Percentiles rank a stretch among this genome's conserved stretches.
Conservation (phyloP, 2,113 vertebrate species). For the Reinhardtius hippoglossoides region DNA sequence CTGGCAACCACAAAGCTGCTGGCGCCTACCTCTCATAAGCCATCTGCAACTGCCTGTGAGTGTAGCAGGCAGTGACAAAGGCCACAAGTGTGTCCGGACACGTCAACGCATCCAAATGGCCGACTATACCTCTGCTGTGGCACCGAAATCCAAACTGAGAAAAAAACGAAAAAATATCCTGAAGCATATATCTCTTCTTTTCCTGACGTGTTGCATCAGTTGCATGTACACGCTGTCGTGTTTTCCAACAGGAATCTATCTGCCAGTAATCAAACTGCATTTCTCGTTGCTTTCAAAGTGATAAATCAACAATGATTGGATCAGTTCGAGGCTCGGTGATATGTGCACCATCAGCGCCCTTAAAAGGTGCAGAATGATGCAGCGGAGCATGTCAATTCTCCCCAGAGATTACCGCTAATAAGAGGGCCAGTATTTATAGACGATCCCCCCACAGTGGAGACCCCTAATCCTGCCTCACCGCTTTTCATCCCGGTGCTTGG, state of each 20-base stretch:
- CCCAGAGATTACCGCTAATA: conserved; percentile 82
- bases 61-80: conserved; percentile 54
- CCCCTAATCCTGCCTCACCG: conserved; percentile 79
- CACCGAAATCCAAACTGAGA: conserved; percentile 4
- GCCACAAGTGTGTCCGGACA: conserved; percentile 64
- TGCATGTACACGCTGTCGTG: not conserved
- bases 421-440: conserved; percentile 86
- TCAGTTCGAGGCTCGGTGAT: conserved; percentile 26
- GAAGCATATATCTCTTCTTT: not conserved
- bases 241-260: no score
- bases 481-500: conserved; percentile 58
- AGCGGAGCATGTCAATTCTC: conserved; percentile 71
- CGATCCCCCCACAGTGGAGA: conserved; percentile 70
- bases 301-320: conserved; percentile 16
- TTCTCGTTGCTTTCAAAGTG: not conserved
- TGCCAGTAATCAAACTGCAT: not conserved
- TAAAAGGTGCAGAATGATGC: conserved; percentile 83
- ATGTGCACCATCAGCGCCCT: conserved; percentile 67
- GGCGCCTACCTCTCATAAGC: conserved; percentile 61
- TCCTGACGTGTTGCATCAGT: not conserved
- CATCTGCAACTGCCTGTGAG: conserved; percentile 71
- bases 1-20: conserved; percentile 69
- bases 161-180: not conserved
- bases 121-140: not conserved
- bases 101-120: conserved; percentile 47